These are phyloP conservation scores for Peribatodes rhomboidaria DNA, from an alignment of 2,888 invertebrate genomes.

Conservation along the genomic window DNA sequence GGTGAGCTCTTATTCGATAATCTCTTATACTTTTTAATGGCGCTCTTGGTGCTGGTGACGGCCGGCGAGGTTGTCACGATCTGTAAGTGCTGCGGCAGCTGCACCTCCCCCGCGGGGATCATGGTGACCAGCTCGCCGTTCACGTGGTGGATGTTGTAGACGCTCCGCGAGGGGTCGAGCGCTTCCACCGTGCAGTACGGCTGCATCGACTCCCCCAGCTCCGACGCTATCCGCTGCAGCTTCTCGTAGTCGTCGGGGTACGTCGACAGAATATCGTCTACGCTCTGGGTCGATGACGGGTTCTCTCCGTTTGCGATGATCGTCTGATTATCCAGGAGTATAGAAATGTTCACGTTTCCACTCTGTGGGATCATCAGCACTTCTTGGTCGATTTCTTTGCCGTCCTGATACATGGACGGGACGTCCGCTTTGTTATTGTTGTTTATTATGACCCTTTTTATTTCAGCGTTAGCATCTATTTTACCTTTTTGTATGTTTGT, in stretches of 20 bases:
- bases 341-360: constrained; percentile 80
- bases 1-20: constrained; percentile 84
- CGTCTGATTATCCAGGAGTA: constrained; percentile 80
- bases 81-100: constrained; percentile 82
- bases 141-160: constrained; percentile 86
- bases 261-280: constrained; percentile 89
- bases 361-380: constrained; percentile 77
- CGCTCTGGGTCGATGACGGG: constrained; percentile 87
- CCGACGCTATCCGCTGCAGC: constrained; percentile 93
- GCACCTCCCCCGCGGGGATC: constrained; percentile 80
- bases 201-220: constrained; percentile 92
- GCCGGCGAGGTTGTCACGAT: constrained; percentile 87
- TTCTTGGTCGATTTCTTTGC: constrained; percentile 71
- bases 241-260: constrained; percentile 94
- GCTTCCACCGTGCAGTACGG: constrained; percentile 88
- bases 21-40: constrained; percentile 91
- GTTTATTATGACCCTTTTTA: constrained; percentile 76
- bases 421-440: constrained; percentile 82
- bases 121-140: constrained; percentile 81
- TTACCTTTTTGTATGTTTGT: constrained; percentile 85
- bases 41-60: constrained; percentile 88
- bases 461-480: constrained; percentile 72
- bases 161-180: constrained; percentile 80
- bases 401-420: constrained; percentile 86
- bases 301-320: constrained; percentile 82